phyloP scores from a whole-genome alignment of 2,797 vertebrate genomes.

The Steatocranus sp. region DNA sequence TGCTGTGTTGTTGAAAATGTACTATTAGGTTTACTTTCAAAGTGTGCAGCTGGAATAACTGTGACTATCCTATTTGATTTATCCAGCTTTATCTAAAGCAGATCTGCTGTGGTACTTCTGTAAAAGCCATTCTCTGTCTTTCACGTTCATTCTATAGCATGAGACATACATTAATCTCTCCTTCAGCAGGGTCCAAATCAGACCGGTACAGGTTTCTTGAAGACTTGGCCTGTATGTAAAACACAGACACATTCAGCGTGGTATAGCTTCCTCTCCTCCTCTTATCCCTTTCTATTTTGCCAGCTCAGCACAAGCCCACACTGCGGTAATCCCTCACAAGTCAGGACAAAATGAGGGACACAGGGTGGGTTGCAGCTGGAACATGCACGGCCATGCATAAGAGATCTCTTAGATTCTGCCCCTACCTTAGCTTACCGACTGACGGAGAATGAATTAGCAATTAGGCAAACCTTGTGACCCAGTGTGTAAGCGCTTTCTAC shows the following conservation, averaged over 20 bases:
- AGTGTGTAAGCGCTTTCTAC: not conserved
- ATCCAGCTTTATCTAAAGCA: constrained; percentile 34
- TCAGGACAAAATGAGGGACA: constrained; percentile 69
- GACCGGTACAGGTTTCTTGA: constrained; percentile 29
- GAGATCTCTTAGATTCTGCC: constrained; percentile 50
- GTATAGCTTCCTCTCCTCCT: constrained; percentile 44
- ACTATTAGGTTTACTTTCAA: constrained; percentile 51
- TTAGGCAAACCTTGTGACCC: constrained; percentile 5
- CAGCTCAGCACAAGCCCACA: constrained; percentile 66
- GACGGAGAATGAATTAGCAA: constrained; percentile 35
- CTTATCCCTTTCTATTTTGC: constrained; percentile 59
- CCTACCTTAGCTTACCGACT: constrained; percentile 39
- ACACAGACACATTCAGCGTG: constrained; percentile 29
- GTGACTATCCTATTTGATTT: constrained; percentile 38
- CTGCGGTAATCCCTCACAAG: constrained; percentile 70
- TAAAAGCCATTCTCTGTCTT: constrained; percentile 3
- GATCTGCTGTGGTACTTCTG: constrained; percentile 15
- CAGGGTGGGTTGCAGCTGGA: constrained; percentile 58
- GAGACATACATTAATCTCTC: constrained; percentile 20
- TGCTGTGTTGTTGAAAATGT: constrained; percentile 23
- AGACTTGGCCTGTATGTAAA: constrained; percentile 51
- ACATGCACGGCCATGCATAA: constrained; percentile 34
- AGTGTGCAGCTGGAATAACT: constrained; percentile 22
- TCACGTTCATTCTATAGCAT: constrained; percentile 12
- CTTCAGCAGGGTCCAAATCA: constrained; percentile 24